phyloP scores from a whole-genome alignment of 2,113 vertebrate genomes.

The Synodontis membranacea region DNA sequence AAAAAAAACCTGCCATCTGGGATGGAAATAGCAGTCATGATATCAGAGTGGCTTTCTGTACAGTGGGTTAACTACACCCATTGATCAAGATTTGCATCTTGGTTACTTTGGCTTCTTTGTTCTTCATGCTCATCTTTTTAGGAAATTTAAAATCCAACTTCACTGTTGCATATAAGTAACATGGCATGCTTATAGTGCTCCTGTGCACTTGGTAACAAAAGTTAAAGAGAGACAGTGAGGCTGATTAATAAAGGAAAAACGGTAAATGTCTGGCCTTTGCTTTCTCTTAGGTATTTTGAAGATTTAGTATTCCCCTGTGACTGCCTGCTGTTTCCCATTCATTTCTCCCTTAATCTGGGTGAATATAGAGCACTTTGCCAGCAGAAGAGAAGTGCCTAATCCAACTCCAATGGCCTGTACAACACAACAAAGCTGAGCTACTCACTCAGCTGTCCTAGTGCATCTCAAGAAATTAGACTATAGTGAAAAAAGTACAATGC shows the following conservation, averaged over 20 bases:
- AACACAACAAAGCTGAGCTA: slow-evolving; percentile 23
- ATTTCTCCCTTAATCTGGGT: slow-evolving; percentile 72
- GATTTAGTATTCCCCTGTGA: slow-evolving; percentile 31
- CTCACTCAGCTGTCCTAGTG: slow-evolving; percentile 30
- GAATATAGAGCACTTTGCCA: slow-evolving; percentile 72
- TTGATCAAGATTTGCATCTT: slow-evolving; percentile 8
- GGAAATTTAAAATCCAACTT: not conserved
- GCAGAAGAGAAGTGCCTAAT: slow-evolving; percentile 65
- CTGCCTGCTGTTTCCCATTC: slow-evolving; percentile 58
- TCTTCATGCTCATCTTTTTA: not conserved
- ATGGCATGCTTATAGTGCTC: not conserved
- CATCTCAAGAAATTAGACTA: too few relatives aligned
- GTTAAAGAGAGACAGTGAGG: not conserved
- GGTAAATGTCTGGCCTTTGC: not conserved
- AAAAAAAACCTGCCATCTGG: slow-evolving; percentile 22
- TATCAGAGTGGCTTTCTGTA: slow-evolving; percentile 27
- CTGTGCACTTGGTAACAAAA: not conserved
- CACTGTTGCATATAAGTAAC: not conserved
- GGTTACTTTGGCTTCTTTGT: slow-evolving; percentile 3
- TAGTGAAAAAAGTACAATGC: too few relatives aligned
- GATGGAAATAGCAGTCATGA: slow-evolving; percentile 30
- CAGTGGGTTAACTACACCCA: slow-evolving; percentile 4
- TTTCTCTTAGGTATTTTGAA: slow-evolving; percentile 40
- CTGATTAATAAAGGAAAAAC: not conserved
- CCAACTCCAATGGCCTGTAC: slow-evolving; percentile 66